phyloP scores from a whole-genome alignment of 2,113 vertebrate species.

The Oncorhynchus nerka region DNA sequence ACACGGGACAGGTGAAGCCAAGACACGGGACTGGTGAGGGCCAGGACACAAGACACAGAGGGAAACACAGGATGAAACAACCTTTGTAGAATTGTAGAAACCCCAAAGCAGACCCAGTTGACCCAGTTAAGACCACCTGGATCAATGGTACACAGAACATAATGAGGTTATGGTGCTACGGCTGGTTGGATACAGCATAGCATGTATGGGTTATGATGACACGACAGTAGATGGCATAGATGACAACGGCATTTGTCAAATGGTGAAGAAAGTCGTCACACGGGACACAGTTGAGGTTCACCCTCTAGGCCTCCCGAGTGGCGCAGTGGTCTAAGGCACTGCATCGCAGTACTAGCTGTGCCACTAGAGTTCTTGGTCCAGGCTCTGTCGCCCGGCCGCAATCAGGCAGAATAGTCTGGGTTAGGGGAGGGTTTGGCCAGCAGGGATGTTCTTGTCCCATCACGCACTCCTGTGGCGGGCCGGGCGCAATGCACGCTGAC shows the following conservation, averaged over 20 bases:
- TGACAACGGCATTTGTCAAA: conserved; percentile 20
- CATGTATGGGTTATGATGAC: conserved; percentile 19
- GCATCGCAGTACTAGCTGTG: no score
- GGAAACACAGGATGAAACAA: not conserved
- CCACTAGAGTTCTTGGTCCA: no score
- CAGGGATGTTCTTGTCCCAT: no score
- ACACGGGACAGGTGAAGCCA: no score
- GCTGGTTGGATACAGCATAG: conserved; percentile 41
- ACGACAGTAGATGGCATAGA: no score
- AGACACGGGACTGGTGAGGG: not conserved
- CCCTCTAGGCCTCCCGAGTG: not conserved
- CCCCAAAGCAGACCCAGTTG: not conserved
- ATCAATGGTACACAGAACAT: not conserved
- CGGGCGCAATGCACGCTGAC: no score
- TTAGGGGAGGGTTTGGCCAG: no score
- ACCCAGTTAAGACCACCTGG: not conserved
- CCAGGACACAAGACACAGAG: not conserved
- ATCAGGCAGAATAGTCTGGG: no score
- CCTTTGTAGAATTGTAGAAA: not conserved
- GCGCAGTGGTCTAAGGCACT: not conserved
- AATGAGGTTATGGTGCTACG: not conserved
- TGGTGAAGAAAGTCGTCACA: conserved; percentile 22
- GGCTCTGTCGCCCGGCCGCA: no score
- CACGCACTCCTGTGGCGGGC: no score
- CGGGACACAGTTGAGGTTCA: not conserved